phyloP scores from a whole-genome alignment of 2,113 vertebrate species.

The Parotia lawesii region DNA sequence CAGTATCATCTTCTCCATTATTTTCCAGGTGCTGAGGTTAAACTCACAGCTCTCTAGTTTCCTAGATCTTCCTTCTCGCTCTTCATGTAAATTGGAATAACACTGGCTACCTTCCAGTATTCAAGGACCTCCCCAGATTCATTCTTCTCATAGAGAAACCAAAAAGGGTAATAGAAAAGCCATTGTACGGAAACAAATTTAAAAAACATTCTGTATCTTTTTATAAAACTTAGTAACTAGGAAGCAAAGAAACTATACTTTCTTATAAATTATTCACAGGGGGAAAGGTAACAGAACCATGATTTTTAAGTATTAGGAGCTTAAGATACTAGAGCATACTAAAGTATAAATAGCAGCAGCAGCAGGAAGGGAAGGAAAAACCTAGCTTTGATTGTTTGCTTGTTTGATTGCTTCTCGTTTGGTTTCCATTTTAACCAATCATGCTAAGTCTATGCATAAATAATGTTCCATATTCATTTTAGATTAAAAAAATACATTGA shows the following conservation, averaged over 20 bases:
- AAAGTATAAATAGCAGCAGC: neutral
- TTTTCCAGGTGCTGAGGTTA: neutral
- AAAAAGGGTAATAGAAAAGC: neutral
- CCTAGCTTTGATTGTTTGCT: neutral
- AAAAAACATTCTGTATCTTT: neutral
- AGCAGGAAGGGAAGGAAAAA: neutral
- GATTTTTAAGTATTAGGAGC: slow-evolving; percentile 4
- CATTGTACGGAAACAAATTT: neutral
- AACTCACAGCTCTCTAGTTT: neutral
- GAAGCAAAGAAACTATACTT: neutral
- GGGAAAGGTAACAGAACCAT: neutral
- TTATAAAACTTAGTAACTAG: neutral
- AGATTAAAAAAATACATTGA: neutral
- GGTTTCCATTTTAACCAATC: neutral
- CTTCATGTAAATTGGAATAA: neutral
- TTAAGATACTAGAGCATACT: neutral
- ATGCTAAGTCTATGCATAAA: neutral
- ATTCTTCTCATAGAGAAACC: neutral
- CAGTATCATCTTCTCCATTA: neutral
- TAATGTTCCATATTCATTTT: neutral
- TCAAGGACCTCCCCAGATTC: neutral
- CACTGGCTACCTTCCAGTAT: neutral
- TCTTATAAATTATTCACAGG: neutral
- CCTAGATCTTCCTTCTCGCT: accelerated
- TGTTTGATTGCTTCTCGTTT: neutral